These are phyloP conservation scores for Amphipyra berbera DNA, from an alignment of 2,888 invertebrate species.

Conservation along the genomic window DNA sequence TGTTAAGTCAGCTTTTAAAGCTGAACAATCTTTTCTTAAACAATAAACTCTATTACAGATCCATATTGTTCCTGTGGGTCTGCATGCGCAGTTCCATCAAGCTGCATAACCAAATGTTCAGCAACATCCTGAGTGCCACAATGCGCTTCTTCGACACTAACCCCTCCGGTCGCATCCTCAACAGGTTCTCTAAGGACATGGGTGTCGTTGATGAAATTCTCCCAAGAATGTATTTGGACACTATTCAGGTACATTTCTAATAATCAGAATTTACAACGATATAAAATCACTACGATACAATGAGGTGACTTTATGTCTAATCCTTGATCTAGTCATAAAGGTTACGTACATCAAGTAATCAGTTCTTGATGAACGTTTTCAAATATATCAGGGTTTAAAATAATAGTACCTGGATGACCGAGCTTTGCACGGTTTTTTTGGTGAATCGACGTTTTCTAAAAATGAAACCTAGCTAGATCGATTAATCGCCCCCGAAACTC, in stretches of 20 bases:
- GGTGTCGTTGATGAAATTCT: slow-evolving; percentile 94
- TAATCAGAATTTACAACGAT: background rate
- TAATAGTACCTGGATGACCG: no score
- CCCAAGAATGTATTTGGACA: slow-evolving; percentile 91
- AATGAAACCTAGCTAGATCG: no score
- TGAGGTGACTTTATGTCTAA: no score
- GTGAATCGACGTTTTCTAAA: no score
- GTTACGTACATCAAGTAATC: no score
- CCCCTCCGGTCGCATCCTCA: slow-evolving; percentile 95
- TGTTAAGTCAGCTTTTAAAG: no score
- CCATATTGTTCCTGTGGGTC: slow-evolving; percentile 92
- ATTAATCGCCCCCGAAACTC: no score
- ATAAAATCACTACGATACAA: background rate
- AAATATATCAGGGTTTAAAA: no score
- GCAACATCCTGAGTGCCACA: slow-evolving; percentile 92
- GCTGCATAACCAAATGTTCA: slow-evolving; percentile 95
- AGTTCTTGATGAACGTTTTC: no score
- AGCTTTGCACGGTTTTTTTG: no score
- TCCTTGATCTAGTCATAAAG: no score
- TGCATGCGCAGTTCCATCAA: slow-evolving; percentile 93
- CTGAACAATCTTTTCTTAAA: no score
- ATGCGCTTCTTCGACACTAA: slow-evolving; percentile 96
- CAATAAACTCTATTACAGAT: slow-evolving; percentile 79
- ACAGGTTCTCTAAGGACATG: slow-evolving; percentile 96
- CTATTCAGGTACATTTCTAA: slow-evolving; percentile 86